Evolutionary conservation across 2,888 invertebrate genomes (phyloP).

Genomic region (Lithophane socia): DNA sequence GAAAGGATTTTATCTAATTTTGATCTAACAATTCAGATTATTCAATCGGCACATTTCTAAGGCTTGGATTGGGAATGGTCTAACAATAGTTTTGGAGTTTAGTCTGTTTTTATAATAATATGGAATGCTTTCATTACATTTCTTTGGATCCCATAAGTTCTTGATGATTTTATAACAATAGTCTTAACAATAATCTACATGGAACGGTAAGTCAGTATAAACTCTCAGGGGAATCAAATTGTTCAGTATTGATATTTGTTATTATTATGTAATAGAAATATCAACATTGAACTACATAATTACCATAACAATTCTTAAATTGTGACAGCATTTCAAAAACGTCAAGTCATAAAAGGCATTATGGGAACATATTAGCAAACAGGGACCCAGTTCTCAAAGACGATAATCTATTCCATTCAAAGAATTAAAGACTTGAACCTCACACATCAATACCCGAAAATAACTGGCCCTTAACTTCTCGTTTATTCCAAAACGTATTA

Average conservation of each 20-base stretch:
- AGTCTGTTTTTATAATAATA: not conserved
- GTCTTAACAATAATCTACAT: not conserved
- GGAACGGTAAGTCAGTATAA: not conserved
- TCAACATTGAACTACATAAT: slow-evolving; percentile 24
- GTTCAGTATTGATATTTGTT: not conserved
- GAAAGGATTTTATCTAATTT: slow-evolving; percentile 60
- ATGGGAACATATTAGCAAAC: slow-evolving; percentile 27
- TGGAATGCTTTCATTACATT: not conserved
- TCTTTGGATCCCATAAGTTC: not conserved
- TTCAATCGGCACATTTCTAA: slow-evolving; percentile 55
- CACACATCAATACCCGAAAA: slow-evolving; percentile 68
- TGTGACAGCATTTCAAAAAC: slow-evolving; percentile 18
- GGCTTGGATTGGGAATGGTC: slow-evolving; percentile 24
- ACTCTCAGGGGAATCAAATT: slow-evolving; percentile 9
- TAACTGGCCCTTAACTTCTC: slow-evolving; percentile 80
- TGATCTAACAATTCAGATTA: slow-evolving; percentile 60
- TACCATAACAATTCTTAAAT: slow-evolving; percentile 36
- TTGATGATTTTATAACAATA: not conserved
- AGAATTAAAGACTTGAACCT: slow-evolving; percentile 49
- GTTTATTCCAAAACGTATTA: slow-evolving; percentile 84
- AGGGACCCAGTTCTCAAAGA: slow-evolving; percentile 8
- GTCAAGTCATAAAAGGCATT: not conserved
- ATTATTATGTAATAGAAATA: slow-evolving; percentile 23
- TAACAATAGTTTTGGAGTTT: slow-evolving; percentile 11
- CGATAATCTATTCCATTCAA: slow-evolving; percentile 52